A percentile compares a stretch with the other conserved stretches of the same genome.
Evolutionary conservation across 2,797 vertebrate species (phyloP).

Genomic region (Trichosurus vulpecula): DNA sequence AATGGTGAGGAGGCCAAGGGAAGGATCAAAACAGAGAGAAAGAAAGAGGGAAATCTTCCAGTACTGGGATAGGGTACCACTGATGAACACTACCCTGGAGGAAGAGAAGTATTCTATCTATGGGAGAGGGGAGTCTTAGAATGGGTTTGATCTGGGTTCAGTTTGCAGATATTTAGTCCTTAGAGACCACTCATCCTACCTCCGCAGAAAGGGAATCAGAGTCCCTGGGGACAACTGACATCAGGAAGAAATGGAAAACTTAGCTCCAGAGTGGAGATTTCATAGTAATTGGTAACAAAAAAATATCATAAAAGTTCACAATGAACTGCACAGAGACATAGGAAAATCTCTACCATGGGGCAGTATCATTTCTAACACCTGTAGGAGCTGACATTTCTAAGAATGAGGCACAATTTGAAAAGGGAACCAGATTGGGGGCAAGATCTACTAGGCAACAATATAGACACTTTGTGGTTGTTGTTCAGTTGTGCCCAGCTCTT

Average conservation of each 20-base stretch:
- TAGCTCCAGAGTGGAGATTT: background rate
- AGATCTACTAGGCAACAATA: background rate
- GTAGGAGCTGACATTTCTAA: background rate
- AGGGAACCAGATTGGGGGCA: background rate
- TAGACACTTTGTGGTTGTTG: background rate
- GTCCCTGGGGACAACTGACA: background rate
- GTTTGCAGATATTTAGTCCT: background rate
- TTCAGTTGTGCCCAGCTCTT: background rate
- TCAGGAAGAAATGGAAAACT: accelerated
- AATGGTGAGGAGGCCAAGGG: background rate
- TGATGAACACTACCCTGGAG: background rate
- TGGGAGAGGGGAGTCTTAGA: background rate
- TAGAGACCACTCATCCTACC: background rate
- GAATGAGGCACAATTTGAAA: background rate
- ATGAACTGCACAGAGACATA: background rate
- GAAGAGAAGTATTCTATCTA: background rate
- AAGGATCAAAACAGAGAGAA: background rate
- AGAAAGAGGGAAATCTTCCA: background rate
- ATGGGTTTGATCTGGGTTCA: background rate
- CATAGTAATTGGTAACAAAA: background rate
- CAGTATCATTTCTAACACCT: background rate
- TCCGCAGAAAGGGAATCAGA: background rate
- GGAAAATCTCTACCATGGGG: background rate
- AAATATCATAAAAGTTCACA: background rate
- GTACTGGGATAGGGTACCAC: too few species aligned